A percentile compares a stretch with the other conserved stretches of the same genome.
phyloP scores from a whole-genome alignment of 2,113 vertebrate genomes.

The Vombatus ursinus region DNA sequence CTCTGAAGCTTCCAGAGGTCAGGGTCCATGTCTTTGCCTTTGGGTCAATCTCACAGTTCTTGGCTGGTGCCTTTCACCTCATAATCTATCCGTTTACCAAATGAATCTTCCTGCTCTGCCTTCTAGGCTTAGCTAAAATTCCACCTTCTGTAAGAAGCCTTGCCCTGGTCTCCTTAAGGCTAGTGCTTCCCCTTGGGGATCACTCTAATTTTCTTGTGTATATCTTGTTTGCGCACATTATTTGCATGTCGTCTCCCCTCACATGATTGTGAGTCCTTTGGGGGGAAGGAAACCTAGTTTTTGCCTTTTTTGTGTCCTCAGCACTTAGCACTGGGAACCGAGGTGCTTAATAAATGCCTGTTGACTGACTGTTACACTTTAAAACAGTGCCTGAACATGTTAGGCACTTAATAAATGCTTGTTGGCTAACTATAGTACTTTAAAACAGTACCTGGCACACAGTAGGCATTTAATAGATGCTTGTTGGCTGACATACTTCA shows the following conservation, averaged over 20 bases:
- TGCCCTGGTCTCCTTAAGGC: not conserved
- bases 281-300: not conserved
- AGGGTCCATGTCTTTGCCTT: not conserved
- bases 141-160: not conserved
- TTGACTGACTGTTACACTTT: not conserved
- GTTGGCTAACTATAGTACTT: not conserved
- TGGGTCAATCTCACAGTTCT: not conserved
- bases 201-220: not conserved
- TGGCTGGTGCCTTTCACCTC: not conserved
- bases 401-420: not conserved
- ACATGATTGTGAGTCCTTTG: constrained; percentile 20
- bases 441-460: not conserved
- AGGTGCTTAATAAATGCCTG: not conserved
- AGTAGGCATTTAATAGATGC: not conserved
- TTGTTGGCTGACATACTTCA: not conserved
- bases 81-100: not conserved
- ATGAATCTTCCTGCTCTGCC: not conserved
- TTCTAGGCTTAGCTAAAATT: not conserved
- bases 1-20: not conserved
- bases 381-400: not conserved
- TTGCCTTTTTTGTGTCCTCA: not conserved
- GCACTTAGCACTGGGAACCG: not conserved
- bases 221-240: not conserved
- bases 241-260: not conserved
- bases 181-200: not conserved